These are phyloP conservation scores for Scomberomorus guttatus DNA, from an alignment of 2,797 vertebrate species.

Conservation along the genomic window DNA sequence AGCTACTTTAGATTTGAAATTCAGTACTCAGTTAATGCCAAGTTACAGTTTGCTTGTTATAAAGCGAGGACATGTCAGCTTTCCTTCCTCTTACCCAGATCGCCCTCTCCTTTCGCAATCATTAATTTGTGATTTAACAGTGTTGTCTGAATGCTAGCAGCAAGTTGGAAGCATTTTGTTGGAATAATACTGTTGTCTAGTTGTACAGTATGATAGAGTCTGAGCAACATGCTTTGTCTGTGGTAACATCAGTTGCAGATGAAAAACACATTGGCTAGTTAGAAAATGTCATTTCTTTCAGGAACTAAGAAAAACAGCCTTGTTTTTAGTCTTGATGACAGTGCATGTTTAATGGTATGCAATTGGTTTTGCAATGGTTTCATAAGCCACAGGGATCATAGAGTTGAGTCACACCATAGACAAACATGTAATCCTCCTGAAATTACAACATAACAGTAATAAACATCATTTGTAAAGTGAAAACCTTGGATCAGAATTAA, in stretches of 20 bases:
- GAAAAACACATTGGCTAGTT: slow-evolving; percentile 23
- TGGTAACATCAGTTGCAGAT: not conserved
- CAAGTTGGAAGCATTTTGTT: slow-evolving; percentile 4
- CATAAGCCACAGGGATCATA: slow-evolving; percentile 30
- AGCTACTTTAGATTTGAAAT: slow-evolving; percentile 2
- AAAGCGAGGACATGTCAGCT: not conserved
- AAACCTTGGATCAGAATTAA: not conserved
- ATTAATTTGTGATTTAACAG: not conserved
- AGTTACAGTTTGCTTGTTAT: slow-evolving; percentile 30
- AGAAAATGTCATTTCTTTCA: not conserved
- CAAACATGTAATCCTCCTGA: not conserved
- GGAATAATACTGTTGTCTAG: not conserved
- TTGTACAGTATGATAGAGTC: not conserved
- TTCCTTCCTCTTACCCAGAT: slow-evolving; percentile 40
- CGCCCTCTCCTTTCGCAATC: slow-evolving; percentile 12
- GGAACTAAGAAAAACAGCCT: slow-evolving; percentile 8
- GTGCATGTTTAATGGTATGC: slow-evolving; percentile 14
- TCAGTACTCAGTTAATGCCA: slow-evolving; percentile 25
- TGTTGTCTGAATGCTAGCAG: not conserved
- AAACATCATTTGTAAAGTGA: not conserved
- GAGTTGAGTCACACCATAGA: slow-evolving; percentile 24
- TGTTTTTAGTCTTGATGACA: slow-evolving; percentile 34
- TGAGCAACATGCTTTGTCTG: not conserved
- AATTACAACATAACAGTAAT: slow-evolving; percentile 11
- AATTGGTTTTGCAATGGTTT: slow-evolving; percentile 31